Conservation (phyloP, 2,888 invertebrate species). For the Caenorhabditis virilis region DNA sequence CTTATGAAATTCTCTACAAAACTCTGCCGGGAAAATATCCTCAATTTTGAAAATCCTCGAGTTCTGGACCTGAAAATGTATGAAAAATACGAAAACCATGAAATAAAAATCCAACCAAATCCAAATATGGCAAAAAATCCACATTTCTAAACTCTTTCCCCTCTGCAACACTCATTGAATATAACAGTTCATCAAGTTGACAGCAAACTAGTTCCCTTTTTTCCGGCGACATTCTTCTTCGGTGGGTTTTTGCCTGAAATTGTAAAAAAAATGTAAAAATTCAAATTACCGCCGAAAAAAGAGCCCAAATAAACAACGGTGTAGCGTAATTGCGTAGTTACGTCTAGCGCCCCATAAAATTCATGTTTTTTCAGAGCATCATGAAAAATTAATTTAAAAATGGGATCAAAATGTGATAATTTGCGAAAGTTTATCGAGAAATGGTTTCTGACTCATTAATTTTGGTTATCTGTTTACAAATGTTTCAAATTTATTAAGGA, state of each 20-base stretch:
- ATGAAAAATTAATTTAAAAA: too few species aligned
- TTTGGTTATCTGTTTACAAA: too few species aligned
- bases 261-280: too few species aligned
- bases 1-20: constrained; percentile 13
- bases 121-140: constrained; percentile 20
- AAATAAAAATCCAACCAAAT: not conserved
- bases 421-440: too few species aligned
- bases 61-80: constrained; percentile 3
- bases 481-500: too few species aligned
- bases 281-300: too few species aligned
- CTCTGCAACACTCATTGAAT: constrained; percentile 25
- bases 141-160: constrained; percentile 26
- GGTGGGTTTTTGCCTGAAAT: not conserved
- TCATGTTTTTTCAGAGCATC: too few species aligned
- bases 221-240: constrained; percentile 5
- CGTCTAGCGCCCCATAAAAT: too few species aligned
- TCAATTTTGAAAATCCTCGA: constrained; percentile 11
- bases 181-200: constrained; percentile 18
- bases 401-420: too few species aligned
- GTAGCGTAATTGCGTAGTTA: too few species aligned
- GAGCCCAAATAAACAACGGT: too few species aligned
- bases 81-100: not conserved
- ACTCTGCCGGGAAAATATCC: constrained; percentile 10
- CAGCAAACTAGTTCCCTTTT: constrained; percentile 11
- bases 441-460: too few species aligned